These are phyloP conservation scores for Drosophila emarginata DNA, from an alignment of 2,888 invertebrate species.

Conservation along the genomic window DNA sequence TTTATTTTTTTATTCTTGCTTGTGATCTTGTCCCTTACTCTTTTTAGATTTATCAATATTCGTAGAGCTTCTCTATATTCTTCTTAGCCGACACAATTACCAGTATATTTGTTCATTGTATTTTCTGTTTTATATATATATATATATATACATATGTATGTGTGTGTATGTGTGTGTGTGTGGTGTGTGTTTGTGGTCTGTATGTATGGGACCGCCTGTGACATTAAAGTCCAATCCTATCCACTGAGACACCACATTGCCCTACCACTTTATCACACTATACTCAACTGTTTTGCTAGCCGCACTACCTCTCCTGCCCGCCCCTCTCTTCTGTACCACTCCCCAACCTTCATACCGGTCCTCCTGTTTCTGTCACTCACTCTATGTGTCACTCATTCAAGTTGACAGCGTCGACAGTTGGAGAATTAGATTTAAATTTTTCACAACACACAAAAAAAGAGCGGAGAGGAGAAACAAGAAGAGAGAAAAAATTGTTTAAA, in stretches of 20 bases:
- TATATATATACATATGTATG: too few relatives aligned
- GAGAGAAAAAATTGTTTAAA: conserved; percentile 9
- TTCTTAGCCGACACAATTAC: background rate
- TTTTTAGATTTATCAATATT: background rate
- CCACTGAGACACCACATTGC: background rate
- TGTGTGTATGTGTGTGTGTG: background rate
- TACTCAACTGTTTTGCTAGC: too few relatives aligned
- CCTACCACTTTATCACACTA: conserved; percentile 8
- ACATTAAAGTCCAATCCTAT: conserved; percentile 7
- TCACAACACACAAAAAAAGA: conserved; percentile 13
- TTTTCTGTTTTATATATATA: too few relatives aligned
- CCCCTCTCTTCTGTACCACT: conserved; percentile 3
- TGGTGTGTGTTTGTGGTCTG: background rate
- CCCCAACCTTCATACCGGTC: conserved; percentile 35
- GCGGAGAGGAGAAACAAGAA: too few relatives aligned
- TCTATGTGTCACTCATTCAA: conserved; percentile 58
- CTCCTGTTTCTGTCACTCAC: conserved; percentile 37
- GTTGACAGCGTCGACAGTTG: conserved; percentile 68
- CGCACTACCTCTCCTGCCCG: too few relatives aligned
- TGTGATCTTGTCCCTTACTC: background rate
- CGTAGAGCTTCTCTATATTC: background rate
- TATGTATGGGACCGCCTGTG: conserved; percentile 1
- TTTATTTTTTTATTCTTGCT: background rate
- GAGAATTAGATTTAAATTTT: conserved; percentile 72
- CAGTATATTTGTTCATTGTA: conserved; percentile 3